These are phyloP conservation scores for Wiebesia pumilae DNA, from an alignment of 1,140 invertebrate genomes.

Conservation along the genomic window DNA sequence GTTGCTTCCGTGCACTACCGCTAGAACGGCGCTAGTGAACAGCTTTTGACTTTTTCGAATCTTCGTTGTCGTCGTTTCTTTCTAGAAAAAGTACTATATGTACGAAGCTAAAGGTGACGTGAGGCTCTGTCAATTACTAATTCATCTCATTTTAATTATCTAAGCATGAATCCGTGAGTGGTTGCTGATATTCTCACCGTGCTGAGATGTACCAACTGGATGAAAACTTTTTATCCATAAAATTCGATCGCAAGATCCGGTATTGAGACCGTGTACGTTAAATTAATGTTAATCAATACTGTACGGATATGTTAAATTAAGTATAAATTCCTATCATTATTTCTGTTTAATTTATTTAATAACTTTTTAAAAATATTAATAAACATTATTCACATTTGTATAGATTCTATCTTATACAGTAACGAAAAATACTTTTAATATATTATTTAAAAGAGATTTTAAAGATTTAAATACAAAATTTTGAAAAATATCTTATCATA, in stretches of 20 bases:
- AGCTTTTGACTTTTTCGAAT: neutral
- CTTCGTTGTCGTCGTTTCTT: neutral
- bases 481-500: too few species aligned
- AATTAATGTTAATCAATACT: neutral
- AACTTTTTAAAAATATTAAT: too few species aligned
- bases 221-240: neutral
- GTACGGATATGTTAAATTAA: too few species aligned
- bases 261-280: neutral
- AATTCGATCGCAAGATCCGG: too few species aligned
- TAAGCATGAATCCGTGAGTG: neutral
- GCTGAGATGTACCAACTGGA: neutral
- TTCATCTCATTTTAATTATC: neutral
- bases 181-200: neutral
- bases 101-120: neutral
- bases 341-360: too few species aligned
- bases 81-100: neutral
- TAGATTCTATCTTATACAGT: too few species aligned
- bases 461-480: too few species aligned
- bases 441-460: too few species aligned
- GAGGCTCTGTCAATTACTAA: neutral
- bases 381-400: too few species aligned
- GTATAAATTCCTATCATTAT: too few species aligned
- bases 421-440: too few species aligned
- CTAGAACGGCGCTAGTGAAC: slow-evolving; percentile 36
- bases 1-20: slow-evolving; percentile 11